Conservation (phyloP, 1,140 invertebrate genomes). For the Hesperophylax magnus region DNA sequence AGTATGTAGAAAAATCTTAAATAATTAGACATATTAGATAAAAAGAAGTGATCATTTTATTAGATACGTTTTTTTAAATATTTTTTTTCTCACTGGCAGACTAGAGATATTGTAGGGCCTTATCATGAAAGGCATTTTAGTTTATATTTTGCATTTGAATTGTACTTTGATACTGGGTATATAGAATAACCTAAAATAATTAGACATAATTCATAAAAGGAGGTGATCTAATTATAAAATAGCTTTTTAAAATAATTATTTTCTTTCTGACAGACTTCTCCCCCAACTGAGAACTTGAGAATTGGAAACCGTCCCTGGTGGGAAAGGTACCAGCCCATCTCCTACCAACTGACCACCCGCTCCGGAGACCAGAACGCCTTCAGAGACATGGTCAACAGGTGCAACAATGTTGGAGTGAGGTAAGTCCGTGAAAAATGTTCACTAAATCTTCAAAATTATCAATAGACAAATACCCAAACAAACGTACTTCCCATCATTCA, state of each 20-base stretch:
- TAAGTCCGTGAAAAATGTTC: conserved; percentile 53
- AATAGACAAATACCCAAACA: no score
- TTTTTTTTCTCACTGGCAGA: not conserved
- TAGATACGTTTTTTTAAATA: not conserved
- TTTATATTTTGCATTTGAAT: no score
- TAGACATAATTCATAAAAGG: no score
- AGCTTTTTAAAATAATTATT: not conserved
- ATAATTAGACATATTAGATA: no score
- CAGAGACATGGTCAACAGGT: conserved; percentile 81
- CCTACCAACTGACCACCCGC: conserved; percentile 82
- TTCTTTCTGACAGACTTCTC: conserved; percentile 66
- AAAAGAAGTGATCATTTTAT: no score
- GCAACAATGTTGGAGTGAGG: conserved; percentile 81
- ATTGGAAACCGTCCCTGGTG: conserved; percentile 74
- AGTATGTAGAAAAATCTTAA: no score
- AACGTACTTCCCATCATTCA: no score
- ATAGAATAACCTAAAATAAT: no score
- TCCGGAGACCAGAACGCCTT: conserved; percentile 84
- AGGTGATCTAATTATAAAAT: not conserved
- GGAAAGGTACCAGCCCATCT: conserved; percentile 90
- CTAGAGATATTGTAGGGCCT: no score
- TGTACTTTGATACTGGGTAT: no score
- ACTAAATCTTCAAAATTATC: no score
- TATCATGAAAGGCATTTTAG: no score
- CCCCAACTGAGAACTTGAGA: conserved; percentile 73